Percentiles rank a stretch among this genome's conserved stretches.
phyloP scores from a whole-genome alignment of 2,113 vertebrate genomes.

The Seriola quinqueradiata region DNA sequence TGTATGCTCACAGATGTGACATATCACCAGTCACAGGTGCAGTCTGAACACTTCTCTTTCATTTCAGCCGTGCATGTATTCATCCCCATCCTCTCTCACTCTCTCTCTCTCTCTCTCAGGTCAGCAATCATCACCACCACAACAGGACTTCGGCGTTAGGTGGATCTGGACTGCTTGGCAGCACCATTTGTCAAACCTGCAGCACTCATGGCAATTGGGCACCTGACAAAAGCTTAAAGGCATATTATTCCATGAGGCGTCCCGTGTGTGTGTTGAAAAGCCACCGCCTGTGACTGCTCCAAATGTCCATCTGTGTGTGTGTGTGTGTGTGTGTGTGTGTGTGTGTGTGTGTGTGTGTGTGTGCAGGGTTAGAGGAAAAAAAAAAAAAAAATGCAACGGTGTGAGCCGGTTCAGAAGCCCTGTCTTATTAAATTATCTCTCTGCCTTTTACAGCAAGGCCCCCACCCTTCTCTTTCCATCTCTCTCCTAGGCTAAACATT shows the following conservation, averaged over 20 bases:
- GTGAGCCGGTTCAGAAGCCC: conserved; percentile 57
- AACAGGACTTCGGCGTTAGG: conserved; percentile 34
- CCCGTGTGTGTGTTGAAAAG: conserved; percentile 55
- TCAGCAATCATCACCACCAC: conserved; percentile 44
- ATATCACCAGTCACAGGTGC: conserved; percentile 46
- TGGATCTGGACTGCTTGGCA: conserved; percentile 46
- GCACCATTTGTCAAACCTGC: conserved; percentile 66
- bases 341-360: background rate
- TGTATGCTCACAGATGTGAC: conserved; percentile 39
- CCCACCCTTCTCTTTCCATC: conserved; percentile 71
- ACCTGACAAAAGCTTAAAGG: conserved; percentile 73
- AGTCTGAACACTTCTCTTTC: conserved; percentile 39
- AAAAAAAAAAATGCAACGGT: background rate
- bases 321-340: background rate
- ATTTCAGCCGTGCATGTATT: conserved; percentile 43
- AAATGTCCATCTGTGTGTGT: conserved; percentile 59
- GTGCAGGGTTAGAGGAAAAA: background rate
- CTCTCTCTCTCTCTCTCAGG: conserved; percentile 38
- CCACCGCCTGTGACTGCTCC: conserved; percentile 51
- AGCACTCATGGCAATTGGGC: conserved; percentile 50
- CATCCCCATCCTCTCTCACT: background rate
- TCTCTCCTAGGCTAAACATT: conserved; percentile 77
- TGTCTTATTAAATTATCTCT: conserved; percentile 79
- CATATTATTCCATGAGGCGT: conserved; percentile 53
- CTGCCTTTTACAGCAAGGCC: conserved; percentile 69